A percentile compares a stretch with the other conserved stretches of the same genome.
phyloP scores from a whole-genome alignment of 1,140 invertebrate genomes.

The Nixonia krombeini region DNA sequence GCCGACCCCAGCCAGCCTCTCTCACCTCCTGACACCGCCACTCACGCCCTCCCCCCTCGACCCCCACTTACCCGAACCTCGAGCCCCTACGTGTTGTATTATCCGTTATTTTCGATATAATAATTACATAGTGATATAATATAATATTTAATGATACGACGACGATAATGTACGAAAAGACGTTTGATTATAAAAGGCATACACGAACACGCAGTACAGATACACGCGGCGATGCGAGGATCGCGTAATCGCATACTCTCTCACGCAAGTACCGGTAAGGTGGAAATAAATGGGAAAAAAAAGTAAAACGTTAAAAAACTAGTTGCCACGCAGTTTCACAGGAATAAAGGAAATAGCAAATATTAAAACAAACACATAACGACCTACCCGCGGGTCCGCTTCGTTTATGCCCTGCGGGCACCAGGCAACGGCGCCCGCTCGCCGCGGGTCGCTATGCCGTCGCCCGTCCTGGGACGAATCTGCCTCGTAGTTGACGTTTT shows the following conservation, averaged over 20 bases:
- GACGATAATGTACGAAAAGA: constrained; percentile 71
- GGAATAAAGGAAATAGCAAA: constrained; percentile 54
- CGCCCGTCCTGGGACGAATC: constrained; percentile 44
- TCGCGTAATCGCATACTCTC: constrained; percentile 51
- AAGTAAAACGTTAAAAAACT: constrained; percentile 56
- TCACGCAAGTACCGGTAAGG: constrained; percentile 43
- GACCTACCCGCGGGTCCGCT: constrained; percentile 73
- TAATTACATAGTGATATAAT: constrained; percentile 71
- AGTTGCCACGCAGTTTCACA: constrained; percentile 68
- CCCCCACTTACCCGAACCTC: too few species aligned
- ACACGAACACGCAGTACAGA: constrained; percentile 54
- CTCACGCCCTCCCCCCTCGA: too few species aligned
- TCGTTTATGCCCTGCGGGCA: constrained; percentile 62
- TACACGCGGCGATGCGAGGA: constrained; percentile 48
- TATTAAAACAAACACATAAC: constrained; percentile 61
- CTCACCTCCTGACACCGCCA: too few species aligned
- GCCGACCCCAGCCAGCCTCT: too few species aligned
- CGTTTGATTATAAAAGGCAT: constrained; percentile 67
- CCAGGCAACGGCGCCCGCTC: not conserved
- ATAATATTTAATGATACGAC: constrained; percentile 72
- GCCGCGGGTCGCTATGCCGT: constrained; percentile 4
- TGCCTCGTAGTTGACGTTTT: constrained; percentile 68
- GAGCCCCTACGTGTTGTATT: constrained; percentile 65
- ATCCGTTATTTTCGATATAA: constrained; percentile 40
- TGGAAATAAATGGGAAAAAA: constrained; percentile 47